Conservation (phyloP, 1,140 invertebrate genomes). For the Drosophila triauraria region DNA sequence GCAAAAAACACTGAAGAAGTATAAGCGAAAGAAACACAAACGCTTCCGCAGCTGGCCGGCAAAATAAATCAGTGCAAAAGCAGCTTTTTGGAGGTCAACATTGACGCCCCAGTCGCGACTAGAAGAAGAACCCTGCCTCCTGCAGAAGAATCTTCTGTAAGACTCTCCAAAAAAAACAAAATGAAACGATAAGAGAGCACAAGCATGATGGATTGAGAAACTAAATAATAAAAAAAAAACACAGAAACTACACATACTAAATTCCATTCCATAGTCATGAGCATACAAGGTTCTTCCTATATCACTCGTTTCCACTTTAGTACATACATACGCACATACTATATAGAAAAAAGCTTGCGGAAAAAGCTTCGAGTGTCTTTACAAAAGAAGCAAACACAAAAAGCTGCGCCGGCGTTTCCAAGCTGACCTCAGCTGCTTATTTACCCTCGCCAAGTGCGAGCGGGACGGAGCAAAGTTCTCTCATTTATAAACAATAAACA, state of each 20-base stretch:
- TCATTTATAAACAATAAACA: conserved; percentile 84
- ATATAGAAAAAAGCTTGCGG: conserved; percentile 46
- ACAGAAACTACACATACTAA: conserved; percentile 68
- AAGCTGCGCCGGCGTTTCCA: conserved; percentile 66
- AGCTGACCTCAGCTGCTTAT: conserved; percentile 66
- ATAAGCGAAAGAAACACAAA: conserved; percentile 42
- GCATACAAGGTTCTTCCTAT: conserved; percentile 83
- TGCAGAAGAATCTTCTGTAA: conserved; percentile 24
- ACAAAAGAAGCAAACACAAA: conserved; percentile 31
- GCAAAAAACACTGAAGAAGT: conserved; percentile 13
- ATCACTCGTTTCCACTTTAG: conserved; percentile 62
- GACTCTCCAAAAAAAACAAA: conserved; percentile 18
- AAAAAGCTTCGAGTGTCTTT: conserved; percentile 66
- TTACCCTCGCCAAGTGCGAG: conserved; percentile 19
- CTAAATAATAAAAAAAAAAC: conserved; percentile 22
- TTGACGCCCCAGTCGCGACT: conserved; percentile 59
- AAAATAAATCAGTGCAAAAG: conserved; percentile 59
- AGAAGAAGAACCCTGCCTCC: conserved; percentile 36
- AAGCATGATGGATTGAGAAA: conserved; percentile 35
- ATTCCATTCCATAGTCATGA: conserved; percentile 83
- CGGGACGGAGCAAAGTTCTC: conserved; percentile 46
- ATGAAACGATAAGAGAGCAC: conserved; percentile 9
- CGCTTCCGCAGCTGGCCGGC: conserved; percentile 53
- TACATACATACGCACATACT: conserved; percentile 16
- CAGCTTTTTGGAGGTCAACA: conserved; percentile 68